Evolutionary conservation across 2,113 vertebrate genomes (phyloP), one percentile per base, ranked within the genome.

Genomic region (Conger conger): DNA sequence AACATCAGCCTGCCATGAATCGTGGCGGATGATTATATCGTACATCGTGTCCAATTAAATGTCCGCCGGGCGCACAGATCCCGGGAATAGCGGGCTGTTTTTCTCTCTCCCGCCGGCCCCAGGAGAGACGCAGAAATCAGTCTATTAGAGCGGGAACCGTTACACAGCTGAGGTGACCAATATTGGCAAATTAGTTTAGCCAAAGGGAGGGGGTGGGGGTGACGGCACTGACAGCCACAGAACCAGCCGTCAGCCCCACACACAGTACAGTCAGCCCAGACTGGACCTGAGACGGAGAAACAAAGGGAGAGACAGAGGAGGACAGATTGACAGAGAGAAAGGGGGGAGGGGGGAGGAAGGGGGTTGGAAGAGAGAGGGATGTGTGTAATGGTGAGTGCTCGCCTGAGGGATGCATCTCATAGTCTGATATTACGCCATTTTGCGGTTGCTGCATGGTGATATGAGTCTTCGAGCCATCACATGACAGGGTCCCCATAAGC

Each of bases 141-240:
- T 94, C 93, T 93, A 94, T 94, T 93, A 93, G 92, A 45, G 50
- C 89, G 90, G 91, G 90, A 89, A 84, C 57, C 73, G 89, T 88
- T 88, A 91, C 83, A 91, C 91, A 93, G 93, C 94, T 94, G 94
- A 94, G 93, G 92, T 93, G 86, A 91, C 94, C 93, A 94, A 94
- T 95, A 93, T 93, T 91, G 90, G 91, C 93, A 93, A 94, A 95
- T 93, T 90, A 93, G 93, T 94, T 94, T 93, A 94, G 93, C 91
- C 91, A 91, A 87, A 83, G 82, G 85, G 83, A 85, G 83, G 88
- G 86, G 68, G 68, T n/a, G 68, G 68, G 57, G 57, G 57, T 63
- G 57, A 63, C 73, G 36, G 73, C 35, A 11, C 76, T 78, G 76
- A 78, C 76, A 78, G 36, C 16, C 27, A 73, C 68, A 33, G 68